Evolutionary conservation across 1,140 invertebrate genomes (phyloP).

Genomic region (Drosophila nigrodunni): DNA sequence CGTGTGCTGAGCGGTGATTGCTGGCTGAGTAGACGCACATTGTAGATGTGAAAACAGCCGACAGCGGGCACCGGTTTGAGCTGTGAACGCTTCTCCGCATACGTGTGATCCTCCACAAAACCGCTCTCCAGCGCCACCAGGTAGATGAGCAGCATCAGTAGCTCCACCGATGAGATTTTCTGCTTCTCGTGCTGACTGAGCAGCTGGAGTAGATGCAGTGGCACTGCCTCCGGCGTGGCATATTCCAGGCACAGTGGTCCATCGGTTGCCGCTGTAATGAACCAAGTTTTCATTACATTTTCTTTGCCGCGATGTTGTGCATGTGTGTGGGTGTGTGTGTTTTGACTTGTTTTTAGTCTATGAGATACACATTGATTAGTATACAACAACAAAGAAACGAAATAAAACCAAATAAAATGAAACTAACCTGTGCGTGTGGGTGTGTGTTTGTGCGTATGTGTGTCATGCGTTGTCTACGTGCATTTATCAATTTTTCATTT

Average conservation of each 20-base stretch:
- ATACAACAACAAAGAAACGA: conserved; percentile 10
- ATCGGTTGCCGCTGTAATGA: conserved; percentile 55
- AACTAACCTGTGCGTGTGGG: conserved; percentile 29
- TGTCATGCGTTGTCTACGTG: conserved; percentile 32
- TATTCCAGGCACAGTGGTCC: conserved; percentile 62
- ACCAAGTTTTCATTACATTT: conserved; percentile 20
- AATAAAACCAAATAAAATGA: conserved; percentile 6
- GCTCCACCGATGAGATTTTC: conserved; percentile 24
- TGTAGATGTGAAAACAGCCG: conserved; percentile 62
- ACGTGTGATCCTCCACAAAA: conserved; percentile 53
- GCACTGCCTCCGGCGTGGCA: conserved; percentile 48
- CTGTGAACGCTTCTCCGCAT: conserved; percentile 32
- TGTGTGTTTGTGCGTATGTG: conserved; percentile 20
- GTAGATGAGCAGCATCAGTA: conserved; percentile 60
- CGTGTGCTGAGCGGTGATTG: not conserved
- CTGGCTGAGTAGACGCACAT: conserved; percentile 61
- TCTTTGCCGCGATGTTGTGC: conserved; percentile 27
- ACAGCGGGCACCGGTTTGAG: conserved; percentile 51
- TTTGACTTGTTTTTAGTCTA: conserved; percentile 18
- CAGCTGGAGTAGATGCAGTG: conserved; percentile 58
- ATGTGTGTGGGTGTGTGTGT: conserved; percentile 20
- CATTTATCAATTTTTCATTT: not conserved
- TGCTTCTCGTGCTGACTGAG: conserved; percentile 32
- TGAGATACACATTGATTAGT: conserved; percentile 45
- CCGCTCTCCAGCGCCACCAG: conserved; percentile 66